These are phyloP conservation scores for Drosophila jambulina DNA, from an alignment of 1,140 invertebrate species.

Conservation along the genomic window DNA sequence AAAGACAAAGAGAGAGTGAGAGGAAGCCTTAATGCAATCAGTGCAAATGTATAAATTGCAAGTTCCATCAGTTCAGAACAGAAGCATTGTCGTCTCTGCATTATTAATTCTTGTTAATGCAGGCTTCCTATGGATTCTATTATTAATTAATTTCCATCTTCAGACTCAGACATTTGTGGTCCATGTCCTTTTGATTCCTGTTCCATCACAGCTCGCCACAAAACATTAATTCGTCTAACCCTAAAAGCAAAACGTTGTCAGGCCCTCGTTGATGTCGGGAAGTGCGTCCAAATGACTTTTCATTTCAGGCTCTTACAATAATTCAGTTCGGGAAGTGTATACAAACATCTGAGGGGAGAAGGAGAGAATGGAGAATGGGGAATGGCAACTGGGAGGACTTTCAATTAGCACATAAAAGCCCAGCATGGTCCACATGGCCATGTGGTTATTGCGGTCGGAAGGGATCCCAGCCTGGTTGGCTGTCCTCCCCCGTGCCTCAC, in stretches of 20 bases:
- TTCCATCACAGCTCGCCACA: constrained; percentile 9
- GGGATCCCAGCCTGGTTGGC: not conserved
- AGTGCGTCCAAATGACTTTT: constrained; percentile 47
- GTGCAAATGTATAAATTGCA: not conserved
- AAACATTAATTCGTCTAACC: constrained; percentile 42
- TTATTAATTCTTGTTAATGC: constrained; percentile 30
- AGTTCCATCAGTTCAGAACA: not conserved
- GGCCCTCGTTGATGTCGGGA: constrained; percentile 32
- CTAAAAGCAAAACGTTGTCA: constrained; percentile 66
- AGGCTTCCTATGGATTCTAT: constrained; percentile 4
- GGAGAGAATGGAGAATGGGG: not conserved
- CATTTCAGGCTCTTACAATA: constrained; percentile 35
- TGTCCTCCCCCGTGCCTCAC: constrained; percentile 8
- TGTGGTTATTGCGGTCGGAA: constrained; percentile 34
- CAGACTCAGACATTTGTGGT: not conserved
- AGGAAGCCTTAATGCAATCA: not conserved
- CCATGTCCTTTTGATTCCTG: not conserved
- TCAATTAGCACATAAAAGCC: constrained; percentile 66
- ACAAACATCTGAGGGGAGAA: not conserved
- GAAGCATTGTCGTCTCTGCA: not conserved
- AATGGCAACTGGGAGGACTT: constrained; percentile 34
- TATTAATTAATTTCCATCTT: constrained; percentile 22
- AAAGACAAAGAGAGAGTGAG: not conserved
- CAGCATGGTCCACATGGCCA: constrained; percentile 47
- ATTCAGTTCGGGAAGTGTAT: constrained; percentile 15